Evolutionary conservation across 2,888 invertebrate genomes (phyloP), one percentile per base, ranked within the genome.

Genomic region (Ennomos fuscantarius): DNA sequence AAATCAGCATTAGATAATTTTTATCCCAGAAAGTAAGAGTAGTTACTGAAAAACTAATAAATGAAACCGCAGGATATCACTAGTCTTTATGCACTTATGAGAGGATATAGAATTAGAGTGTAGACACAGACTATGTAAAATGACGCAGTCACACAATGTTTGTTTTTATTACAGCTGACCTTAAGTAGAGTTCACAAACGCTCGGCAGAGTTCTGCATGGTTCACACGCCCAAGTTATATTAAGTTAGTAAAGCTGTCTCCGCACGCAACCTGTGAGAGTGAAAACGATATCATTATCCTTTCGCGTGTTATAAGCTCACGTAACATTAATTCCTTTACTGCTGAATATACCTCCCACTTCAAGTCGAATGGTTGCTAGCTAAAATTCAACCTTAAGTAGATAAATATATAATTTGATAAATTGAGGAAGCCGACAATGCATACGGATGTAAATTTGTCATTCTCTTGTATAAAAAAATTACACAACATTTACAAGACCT

Each of bases 401-500:
- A 24, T 24, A 24, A 24, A 24, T 24, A 24, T 3, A 24, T 6
- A 24, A 24, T 24, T 41, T 37, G 35, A 36, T 43, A 36, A 33
- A 51, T 37, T 36, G 52, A 52, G 41, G 46, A 45, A 46, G 46
- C 13, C 12, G 39, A 8, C 32, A n/a, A 24, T 24, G 24, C 6
- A 5, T 3, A 47, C 46, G 13, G 34, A 11, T 9, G 34, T 42
- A 48, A 32, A 48, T 57, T 48, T 44, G 44, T 57, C 48, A 53
- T 11, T 31, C 43, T 35, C 15, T 24, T 40, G 34, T 57, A 48
- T 41, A 31, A 31, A 48, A n/a, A 42, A 48, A 43, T 53, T 44
- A 49, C 44, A 44, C 45, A 53, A 56, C 47, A 24, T 41, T 41
- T 42, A 50, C 11, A 42, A 40, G 58, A 53, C 48, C 58, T 53